Conservation (phyloP, 2,113 vertebrate species). For the Sceloporus tristichus region DNA sequence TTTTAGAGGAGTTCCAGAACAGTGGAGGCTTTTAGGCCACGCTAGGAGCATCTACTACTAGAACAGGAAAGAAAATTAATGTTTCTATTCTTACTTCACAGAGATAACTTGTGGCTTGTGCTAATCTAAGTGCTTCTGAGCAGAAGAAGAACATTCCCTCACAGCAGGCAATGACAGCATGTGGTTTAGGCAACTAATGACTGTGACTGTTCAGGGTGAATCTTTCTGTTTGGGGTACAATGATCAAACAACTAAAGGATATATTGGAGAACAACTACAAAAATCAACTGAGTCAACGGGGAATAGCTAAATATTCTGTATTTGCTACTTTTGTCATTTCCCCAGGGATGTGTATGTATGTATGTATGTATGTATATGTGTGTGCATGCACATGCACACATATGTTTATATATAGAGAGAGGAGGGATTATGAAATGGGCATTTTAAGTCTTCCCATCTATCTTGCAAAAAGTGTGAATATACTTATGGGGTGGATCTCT, state of each 20-base stretch:
- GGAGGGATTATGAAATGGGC: not conserved
- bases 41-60: not conserved
- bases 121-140: not conserved
- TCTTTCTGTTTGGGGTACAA: not conserved
- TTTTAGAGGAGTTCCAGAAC: not conserved
- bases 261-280: not conserved
- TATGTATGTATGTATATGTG: no score
- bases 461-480: not conserved
- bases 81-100: slow-evolving; percentile 7
- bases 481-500: not conserved
- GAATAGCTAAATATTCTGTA: not conserved
- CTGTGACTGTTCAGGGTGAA: slow-evolving; percentile 4
- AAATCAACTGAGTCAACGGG: not conserved
- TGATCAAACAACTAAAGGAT: not conserved
- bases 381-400: no score
- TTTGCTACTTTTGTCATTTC: not conserved
- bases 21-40: not conserved
- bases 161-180: not conserved
- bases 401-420: no score
- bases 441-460: not conserved
- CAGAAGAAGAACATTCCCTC: slow-evolving; percentile 1
- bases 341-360: no score
- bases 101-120: not conserved
- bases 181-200: slow-evolving; percentile 1
- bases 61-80: not conserved